Percentiles rank a stretch among this genome's conserved stretches.
Evolutionary conservation across 2,888 invertebrate species (phyloP).

Genomic region (Stomorhina lunata): DNA sequence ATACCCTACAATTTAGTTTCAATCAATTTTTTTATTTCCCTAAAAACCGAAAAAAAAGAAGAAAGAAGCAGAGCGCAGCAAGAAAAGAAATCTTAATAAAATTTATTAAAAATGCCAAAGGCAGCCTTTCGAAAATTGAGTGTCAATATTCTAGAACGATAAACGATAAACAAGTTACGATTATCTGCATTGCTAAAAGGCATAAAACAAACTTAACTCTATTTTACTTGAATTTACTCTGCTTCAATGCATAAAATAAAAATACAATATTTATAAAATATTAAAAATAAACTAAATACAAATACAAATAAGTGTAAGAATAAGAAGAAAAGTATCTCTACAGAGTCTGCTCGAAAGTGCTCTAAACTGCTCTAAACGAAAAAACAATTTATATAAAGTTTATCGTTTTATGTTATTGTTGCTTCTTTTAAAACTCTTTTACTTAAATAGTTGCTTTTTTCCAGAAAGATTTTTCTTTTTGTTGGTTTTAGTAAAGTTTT

Average conservation of each 20-base stretch:
- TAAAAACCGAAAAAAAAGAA: no score
- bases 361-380: no score
- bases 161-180: constrained; percentile 57
- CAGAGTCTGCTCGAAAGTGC: no score
- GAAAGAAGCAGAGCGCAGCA: no score
- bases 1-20: background rate
- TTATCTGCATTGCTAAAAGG: constrained; percentile 56
- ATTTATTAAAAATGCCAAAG: constrained; percentile 40
- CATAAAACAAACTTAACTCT: constrained; percentile 22
- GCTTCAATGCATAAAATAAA: constrained; percentile 11
- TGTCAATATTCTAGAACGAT: constrained; percentile 51
- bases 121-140: constrained; percentile 46
- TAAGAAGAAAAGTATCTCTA: no score
- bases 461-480: background rate
- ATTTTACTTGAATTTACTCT: no score
- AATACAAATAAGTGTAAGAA: background rate
- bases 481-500: background rate
- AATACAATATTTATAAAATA: constrained; percentile 18
- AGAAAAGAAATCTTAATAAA: constrained; percentile 32
- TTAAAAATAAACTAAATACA: constrained; percentile 9
- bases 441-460: constrained; percentile 5
- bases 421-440: background rate
- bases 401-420: background rate
- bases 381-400: constrained; percentile 19
- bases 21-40: no score